These are phyloP conservation scores for Sturnira hondurensis DNA, from an alignment of 2,113 vertebrate genomes.

Conservation along the genomic window DNA sequence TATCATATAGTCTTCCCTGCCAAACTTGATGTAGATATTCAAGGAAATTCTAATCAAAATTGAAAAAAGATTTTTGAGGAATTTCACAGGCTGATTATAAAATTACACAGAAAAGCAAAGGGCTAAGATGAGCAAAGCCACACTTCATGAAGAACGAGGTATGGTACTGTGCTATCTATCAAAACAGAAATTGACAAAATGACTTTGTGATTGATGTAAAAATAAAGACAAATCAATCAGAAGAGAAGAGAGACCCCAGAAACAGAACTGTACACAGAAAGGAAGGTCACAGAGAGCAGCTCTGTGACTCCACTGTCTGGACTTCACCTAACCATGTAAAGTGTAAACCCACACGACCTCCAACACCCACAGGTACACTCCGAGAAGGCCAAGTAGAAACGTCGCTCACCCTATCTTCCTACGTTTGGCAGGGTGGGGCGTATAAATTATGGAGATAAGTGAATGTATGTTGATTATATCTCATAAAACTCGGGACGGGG, in stretches of 20 bases:
- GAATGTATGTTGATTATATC: background rate
- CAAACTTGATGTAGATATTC: background rate
- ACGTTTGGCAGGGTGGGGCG: background rate
- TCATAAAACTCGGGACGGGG: background rate
- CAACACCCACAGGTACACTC: background rate
- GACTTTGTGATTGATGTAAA: background rate
- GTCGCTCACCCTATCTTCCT: background rate
- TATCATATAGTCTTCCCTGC: background rate
- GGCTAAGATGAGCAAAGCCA: background rate
- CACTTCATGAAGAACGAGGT: background rate
- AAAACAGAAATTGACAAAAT: background rate
- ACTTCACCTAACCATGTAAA: background rate
- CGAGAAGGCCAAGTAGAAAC: background rate
- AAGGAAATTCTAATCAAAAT: background rate
- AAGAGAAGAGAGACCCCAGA: background rate
- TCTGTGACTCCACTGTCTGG: background rate
- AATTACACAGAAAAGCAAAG: background rate
- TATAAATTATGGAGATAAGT: background rate
- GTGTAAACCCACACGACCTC: background rate
- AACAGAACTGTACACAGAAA: background rate
- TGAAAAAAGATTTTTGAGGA: background rate
- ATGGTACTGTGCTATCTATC: background rate
- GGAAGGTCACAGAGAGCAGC: background rate
- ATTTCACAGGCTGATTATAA: background rate
- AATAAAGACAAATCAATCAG: background rate